Conservation (phyloP, 2,797 vertebrate species). For the Anguilla megastoma region DNA sequence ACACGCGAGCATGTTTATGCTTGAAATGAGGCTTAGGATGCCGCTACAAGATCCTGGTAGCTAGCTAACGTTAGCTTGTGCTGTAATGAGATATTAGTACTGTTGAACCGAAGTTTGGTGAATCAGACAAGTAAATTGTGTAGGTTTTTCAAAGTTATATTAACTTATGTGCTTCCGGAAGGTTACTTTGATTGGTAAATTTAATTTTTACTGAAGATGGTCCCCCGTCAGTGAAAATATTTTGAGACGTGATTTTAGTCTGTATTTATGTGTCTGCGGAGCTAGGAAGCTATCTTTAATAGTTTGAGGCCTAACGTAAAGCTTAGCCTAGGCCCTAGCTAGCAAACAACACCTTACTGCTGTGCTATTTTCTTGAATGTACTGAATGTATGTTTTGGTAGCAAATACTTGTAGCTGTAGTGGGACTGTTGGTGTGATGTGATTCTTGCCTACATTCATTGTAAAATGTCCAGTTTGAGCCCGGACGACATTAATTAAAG, state of each 20-base stretch:
- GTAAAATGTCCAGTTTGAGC: not conserved
- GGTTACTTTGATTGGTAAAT: not conserved
- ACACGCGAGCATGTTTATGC: conserved; percentile 51
- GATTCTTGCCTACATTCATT: not conserved
- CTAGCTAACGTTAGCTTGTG: not conserved
- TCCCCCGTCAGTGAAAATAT: not conserved
- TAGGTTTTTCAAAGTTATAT: conserved; percentile 42
- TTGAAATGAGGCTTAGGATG: conserved; percentile 48
- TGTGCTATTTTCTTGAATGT: conserved; percentile 25
- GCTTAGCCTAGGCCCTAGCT: conserved; percentile 23
- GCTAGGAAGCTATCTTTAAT: conserved; percentile 56
- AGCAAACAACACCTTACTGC: conserved; percentile 44
- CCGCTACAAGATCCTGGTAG: conserved; percentile 52
- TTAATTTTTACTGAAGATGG: not conserved
- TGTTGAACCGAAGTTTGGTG: conserved; percentile 64
- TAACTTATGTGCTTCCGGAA: conserved; percentile 1
- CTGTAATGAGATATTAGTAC: conserved; percentile 11
- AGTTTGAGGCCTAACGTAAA: conserved; percentile 85
- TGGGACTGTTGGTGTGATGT: not conserved
- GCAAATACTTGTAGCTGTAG: not conserved
- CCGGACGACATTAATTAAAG: conserved; percentile 38
- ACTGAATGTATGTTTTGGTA: not conserved
- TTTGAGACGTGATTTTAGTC: conserved; percentile 42
- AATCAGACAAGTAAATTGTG: conserved; percentile 73
- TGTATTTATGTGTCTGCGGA: conserved; percentile 64